Percentiles rank a stretch among this genome's conserved stretches.
Evolutionary conservation across 2,797 vertebrate genomes (phyloP).

Genomic region (Apogon talboti): DNA sequence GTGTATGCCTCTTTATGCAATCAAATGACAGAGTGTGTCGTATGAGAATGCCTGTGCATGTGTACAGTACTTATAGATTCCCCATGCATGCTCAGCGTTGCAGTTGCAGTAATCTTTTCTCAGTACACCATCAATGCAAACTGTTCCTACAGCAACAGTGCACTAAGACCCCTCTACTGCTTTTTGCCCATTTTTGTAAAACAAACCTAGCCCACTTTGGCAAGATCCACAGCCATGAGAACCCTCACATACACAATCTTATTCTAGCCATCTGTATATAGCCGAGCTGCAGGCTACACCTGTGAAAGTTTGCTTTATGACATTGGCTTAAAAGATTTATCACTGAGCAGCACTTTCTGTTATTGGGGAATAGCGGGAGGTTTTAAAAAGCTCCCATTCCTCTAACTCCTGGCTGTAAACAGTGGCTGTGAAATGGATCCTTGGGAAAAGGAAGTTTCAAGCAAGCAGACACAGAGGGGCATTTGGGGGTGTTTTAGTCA

Average conservation of each 20-base stretch:
- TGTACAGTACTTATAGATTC: conserved; percentile 16
- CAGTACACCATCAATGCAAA: conserved; percentile 7
- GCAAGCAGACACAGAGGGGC: conserved; percentile 37
- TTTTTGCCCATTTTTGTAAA: conserved; percentile 48
- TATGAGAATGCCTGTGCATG: neutral
- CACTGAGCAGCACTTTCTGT: conserved; percentile 66
- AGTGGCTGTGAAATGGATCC: conserved; percentile 72
- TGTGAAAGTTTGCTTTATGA: conserved; percentile 79
- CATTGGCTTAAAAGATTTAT: conserved; percentile 78
- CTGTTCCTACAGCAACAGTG: conserved; percentile 25
- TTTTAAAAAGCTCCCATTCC: conserved; percentile 61
- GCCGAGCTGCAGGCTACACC: conserved; percentile 65
- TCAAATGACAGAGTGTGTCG: conserved; percentile 16
- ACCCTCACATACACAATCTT: conserved; percentile 24
- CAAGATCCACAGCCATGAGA: conserved; percentile 11
- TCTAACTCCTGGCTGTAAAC: conserved; percentile 54
- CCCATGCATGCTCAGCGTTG: neutral
- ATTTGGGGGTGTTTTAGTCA: conserved; percentile 10
- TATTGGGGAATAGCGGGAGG: conserved; percentile 39
- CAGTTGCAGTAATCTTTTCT: conserved; percentile 43
- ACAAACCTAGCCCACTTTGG: conserved; percentile 30
- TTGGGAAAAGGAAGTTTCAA: conserved; percentile 55
- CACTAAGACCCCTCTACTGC: conserved; percentile 22
- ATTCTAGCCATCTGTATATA: conserved; percentile 62
- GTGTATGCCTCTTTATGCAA: conserved; percentile 12